Conservation (phyloP, 2,113 vertebrate species). For the Dasypus novemcinctus region DNA sequence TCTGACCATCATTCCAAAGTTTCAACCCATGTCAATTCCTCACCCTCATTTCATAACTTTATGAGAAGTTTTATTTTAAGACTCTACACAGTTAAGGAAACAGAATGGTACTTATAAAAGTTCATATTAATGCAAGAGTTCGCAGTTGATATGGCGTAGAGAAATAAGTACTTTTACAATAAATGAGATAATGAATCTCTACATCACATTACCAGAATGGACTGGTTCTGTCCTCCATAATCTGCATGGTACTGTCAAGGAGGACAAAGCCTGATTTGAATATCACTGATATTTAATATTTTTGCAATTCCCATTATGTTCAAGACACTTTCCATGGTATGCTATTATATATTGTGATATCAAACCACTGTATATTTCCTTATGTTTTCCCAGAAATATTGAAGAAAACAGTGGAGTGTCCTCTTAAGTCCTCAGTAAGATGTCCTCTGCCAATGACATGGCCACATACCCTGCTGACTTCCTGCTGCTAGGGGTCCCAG, state of each 20-base stretch:
- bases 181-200: neutral
- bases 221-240: no score
- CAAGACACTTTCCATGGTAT: neutral
- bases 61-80: neutral
- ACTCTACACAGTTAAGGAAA: neutral
- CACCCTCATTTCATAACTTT: neutral
- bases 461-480: slow-evolving; percentile 39
- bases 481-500: slow-evolving; percentile 64
- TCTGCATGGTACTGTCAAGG: no score
- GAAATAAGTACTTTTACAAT: neutral
- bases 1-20: neutral
- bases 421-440: neutral
- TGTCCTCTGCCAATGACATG: slow-evolving; percentile 41
- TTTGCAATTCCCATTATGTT: neutral
- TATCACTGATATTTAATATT: neutral
- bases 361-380: neutral
- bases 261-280: no score
- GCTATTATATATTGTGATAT: neutral
- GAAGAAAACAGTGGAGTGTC: neutral
- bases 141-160: neutral
- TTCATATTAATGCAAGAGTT: neutral
- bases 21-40: neutral
- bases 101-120: neutral
- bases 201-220: neutral
- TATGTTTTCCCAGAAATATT: slow-evolving; percentile 48